Percentiles rank a stretch among this genome's conserved stretches.
Conservation (phyloP, 37 sponge, comb jelly and placozoan genomes). For the Aplysina aerophoba region DNA sequence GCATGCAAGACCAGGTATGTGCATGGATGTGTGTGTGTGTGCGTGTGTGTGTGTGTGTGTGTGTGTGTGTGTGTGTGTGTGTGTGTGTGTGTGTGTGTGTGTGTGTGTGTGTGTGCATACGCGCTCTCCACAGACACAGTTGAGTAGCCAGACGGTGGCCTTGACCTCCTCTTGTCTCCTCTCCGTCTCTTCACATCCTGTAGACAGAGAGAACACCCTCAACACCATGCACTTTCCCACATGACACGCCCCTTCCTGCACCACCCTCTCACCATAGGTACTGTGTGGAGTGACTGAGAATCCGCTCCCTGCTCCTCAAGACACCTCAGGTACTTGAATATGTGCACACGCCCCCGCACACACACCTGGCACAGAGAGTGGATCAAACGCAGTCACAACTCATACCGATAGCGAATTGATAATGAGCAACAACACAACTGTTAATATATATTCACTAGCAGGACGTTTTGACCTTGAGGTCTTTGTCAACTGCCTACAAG, state of each 20-base stretch:
- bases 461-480: too few species aligned
- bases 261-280: not conserved
- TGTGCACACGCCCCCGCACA: constrained; percentile 61
- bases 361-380: constrained; percentile 42
- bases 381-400: constrained; percentile 7
- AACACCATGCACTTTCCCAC: not conserved
- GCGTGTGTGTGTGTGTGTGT: constrained; percentile 13
- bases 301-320: constrained; percentile 57
- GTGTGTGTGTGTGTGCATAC: not conserved
- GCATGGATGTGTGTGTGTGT: too few species aligned
- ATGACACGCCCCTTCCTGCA: not conserved
- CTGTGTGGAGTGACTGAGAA: constrained; percentile 28
- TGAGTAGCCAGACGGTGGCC: constrained; percentile 15
- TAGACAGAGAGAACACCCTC: not conserved
- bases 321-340: constrained; percentile 65
- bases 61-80: constrained; percentile 7
- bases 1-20: too few species aligned
- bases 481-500: too few species aligned
- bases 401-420: not conserved
- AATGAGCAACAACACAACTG: too few species aligned
- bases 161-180: not conserved
- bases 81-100: not conserved
- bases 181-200: constrained; percentile 4
- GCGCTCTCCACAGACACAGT: not conserved
- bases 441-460: too few species aligned